Evolutionary conservation across 2,888 invertebrate genomes (phyloP), one percentile per base, ranked within the genome.

Genomic region (Monochamus alternatus): DNA sequence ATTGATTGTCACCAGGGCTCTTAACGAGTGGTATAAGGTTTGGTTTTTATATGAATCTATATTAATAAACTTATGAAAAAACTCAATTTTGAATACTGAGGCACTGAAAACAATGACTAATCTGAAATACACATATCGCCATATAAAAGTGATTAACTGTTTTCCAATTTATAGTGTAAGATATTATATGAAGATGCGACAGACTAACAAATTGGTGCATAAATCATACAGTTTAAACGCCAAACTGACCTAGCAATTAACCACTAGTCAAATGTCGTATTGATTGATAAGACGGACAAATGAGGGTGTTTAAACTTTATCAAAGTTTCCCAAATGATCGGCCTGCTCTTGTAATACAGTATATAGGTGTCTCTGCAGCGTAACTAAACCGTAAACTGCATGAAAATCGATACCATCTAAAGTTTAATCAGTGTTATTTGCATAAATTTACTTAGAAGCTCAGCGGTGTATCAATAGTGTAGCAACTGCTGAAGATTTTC

Each of bases 271-370:
- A 55, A 55, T 14, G n/a, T n/a, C 7, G 14, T 55, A 55, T 55
- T 55, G 55, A 55, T 55, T n/a, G 55, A 55, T 55, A n/a, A 14
- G 22, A 55, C n/a, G 55, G 22, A 55, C n/a, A 14, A 55, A 55
- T 55, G 55, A 55, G 14, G 55, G 14, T 14, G 22, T 55, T 55
- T 14, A 55, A 55, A 55, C 55, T 55, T 55, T 55, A 22, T n/a
- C 7, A 55, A 55, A 55, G n/a, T 55, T n/a, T 22, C 14, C 22
- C n/a, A 55, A 55, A 55, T 14, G 8, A 55, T 14, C n/a, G 5
- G 55, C 2, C 14, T 55, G 8, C 47, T 9, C 9, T 3, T 47
- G 47, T 14, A 14, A 55, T 55, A n/a, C 22, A n/a, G 55, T 8
- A 14, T 47, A 47, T 22, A 3, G 12, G n/a, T 47, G 10, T 10